Evolutionary conservation across 1,140 invertebrate species (phyloP).

Genomic region (Protaetia brevitarsis): DNA sequence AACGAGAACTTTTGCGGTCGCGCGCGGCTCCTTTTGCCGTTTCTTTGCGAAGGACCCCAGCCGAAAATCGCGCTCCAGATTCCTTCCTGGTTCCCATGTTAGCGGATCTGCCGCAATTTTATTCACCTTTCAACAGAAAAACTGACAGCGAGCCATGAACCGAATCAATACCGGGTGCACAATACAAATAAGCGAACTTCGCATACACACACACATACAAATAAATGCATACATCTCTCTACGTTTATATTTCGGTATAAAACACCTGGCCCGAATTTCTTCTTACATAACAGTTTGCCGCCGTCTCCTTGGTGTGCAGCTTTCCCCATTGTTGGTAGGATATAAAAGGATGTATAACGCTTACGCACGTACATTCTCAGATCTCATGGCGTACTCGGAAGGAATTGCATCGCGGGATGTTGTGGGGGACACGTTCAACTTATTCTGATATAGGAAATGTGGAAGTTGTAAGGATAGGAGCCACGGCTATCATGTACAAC

Average conservation of each 20-base stretch:
- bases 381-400: too few relatives aligned
- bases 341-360: constrained; percentile 10
- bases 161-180: constrained; percentile 8
- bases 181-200: background rate
- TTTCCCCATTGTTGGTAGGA: background rate
- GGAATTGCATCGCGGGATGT: background rate
- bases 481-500: background rate
- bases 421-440: background rate
- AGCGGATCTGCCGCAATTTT: constrained; percentile 8
- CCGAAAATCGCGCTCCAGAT: constrained; percentile 7
- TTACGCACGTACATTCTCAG: background rate
- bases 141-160: background rate
- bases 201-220: too few relatives aligned
- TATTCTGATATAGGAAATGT: background rate
- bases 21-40: background rate
- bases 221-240: too few relatives aligned
- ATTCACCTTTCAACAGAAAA: constrained; percentile 12
- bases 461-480: background rate
- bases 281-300: background rate
- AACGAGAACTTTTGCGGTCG: too few relatives aligned
- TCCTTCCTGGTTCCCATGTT: background rate
- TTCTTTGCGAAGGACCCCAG: background rate
- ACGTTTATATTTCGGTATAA: constrained; percentile 14
- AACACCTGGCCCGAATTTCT: constrained; percentile 10
- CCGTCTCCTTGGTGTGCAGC: background rate